Evolutionary conservation across 2,797 vertebrate species (phyloP).

Genomic region (Cottoperca gobio): DNA sequence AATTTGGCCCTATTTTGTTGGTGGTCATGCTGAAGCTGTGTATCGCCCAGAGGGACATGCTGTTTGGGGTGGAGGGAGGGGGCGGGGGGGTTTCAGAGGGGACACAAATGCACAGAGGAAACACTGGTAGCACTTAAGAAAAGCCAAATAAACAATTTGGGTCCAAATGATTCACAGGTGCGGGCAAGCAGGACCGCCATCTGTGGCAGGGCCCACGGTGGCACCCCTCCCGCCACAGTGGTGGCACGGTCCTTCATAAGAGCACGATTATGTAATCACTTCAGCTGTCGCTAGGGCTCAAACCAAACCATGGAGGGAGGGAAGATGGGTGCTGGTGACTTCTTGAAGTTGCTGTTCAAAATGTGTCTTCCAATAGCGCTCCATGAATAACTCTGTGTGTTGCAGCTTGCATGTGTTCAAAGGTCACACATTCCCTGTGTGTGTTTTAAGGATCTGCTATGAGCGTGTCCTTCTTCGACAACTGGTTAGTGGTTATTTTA

Average conservation of each 20-base stretch:
- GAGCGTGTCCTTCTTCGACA: constrained; percentile 44
- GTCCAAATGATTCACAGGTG: constrained; percentile 89
- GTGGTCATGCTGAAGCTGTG: constrained; percentile 64
- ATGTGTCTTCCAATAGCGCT: constrained; percentile 32
- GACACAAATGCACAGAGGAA: constrained; percentile 80
- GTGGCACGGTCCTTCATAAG: constrained; percentile 62
- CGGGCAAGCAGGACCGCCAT: constrained; percentile 76
- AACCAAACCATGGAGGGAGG: constrained; percentile 51
- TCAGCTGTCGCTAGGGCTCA: constrained; percentile 82
- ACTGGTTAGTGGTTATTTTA: constrained; percentile 50
- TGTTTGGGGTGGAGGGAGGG: constrained; percentile 46
- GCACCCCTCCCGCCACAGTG: constrained; percentile 56
- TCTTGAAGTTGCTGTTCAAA: constrained; percentile 38
- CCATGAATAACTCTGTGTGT: constrained; percentile 47
- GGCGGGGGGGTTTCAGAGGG: constrained; percentile 35
- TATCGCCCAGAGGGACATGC: constrained; percentile 68
- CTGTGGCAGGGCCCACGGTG: constrained; percentile 71
- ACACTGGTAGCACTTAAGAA: constrained; percentile 86
- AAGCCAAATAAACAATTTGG: constrained; percentile 87
- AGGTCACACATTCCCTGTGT: constrained; percentile 57
- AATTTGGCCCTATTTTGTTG: constrained; percentile 74
- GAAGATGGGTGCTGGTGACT: constrained; percentile 40
- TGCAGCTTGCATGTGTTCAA: constrained; percentile 47
- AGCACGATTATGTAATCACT: constrained; percentile 79
- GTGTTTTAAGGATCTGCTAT: constrained; percentile 50